Conservation (phyloP, 2,113 vertebrate genomes). For the Leiothrix lutea region DNA sequence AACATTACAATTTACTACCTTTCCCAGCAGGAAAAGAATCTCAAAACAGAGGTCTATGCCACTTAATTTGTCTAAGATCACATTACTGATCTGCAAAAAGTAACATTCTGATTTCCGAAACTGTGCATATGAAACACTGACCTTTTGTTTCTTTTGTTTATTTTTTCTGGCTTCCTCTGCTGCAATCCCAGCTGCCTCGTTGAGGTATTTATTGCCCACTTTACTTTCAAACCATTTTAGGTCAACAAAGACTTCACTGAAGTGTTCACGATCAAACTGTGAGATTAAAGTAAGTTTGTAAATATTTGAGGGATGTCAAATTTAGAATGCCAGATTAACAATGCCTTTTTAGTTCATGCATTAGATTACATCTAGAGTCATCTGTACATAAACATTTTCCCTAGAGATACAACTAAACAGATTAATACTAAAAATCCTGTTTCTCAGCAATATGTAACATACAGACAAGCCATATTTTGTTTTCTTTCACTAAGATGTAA, state of each 20-base stretch:
- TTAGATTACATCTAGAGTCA: background rate
- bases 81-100: background rate
- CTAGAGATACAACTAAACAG: background rate
- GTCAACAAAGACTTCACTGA: constrained; percentile 95
- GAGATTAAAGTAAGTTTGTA: constrained; percentile 9
- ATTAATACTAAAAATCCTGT: background rate
- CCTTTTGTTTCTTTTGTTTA: constrained; percentile 81
- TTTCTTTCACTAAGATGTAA: background rate
- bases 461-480: background rate
- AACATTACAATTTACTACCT: background rate
- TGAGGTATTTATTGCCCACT: constrained; percentile 97
- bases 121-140: background rate
- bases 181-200: constrained; percentile 91
- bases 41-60: background rate
- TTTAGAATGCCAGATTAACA: background rate
- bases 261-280: constrained; percentile 97
- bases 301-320: background rate
- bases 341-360: accelerated
- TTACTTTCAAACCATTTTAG: constrained; percentile 99
- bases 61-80: background rate
- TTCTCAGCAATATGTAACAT: background rate
- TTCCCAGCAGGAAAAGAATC: background rate
- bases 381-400: background rate
- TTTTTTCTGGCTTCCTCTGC: constrained; percentile 86
- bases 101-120: background rate